Evolutionary conservation across 92 coral and sea anemone species (phyloP), one percentile per base, ranked within the genome.

Genomic region (Palythoa caribaeorum): DNA sequence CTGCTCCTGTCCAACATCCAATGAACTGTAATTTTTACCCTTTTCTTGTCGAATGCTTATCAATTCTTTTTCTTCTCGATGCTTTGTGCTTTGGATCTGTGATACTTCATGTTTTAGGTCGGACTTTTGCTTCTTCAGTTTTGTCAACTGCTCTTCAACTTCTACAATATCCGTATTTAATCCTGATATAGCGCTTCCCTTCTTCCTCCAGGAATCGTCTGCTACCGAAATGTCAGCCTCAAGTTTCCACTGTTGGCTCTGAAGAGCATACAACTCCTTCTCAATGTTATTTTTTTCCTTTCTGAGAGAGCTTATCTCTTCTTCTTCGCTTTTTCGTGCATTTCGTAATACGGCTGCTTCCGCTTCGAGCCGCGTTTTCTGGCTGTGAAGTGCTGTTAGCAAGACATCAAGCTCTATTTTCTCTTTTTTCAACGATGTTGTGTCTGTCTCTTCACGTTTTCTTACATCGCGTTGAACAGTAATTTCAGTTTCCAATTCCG

Each of bases 311-410:
- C 90, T 88, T 5, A 93, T 88, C 55, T 88, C 92, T 8, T 78
- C 78, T 21, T 92, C 96, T n/a, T 91, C 93, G 60, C 74, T 89
- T n/a, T 83, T 71, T 77, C 90, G 83, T 66, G 90, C 88, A 13
- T 95, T 92, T 44, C 71, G 87, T 66, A 90, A 50, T 20, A 90
- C 83, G 3, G 88, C 81, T 0, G 80, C 66, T 52, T 92, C 96
- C n/a, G 98, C 98, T 78, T 91, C 90, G 35, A 97, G 90, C 51
- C 97, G 86, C 7, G 98, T 92, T 62, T 88, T 92, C 83, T 95
- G 94, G 79, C 96, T 94, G 52, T 90, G 93, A 15, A 97, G 78
- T 40, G 91, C 88, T 14, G 95, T 87, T 5, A 97, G 53, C 50
- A 83, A 90, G 13, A 92, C 78, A 6, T 97, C 99, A 14, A 97